Conservation (phyloP, 1,140 invertebrate species). For the Gonioctena quinquepunctata region DNA sequence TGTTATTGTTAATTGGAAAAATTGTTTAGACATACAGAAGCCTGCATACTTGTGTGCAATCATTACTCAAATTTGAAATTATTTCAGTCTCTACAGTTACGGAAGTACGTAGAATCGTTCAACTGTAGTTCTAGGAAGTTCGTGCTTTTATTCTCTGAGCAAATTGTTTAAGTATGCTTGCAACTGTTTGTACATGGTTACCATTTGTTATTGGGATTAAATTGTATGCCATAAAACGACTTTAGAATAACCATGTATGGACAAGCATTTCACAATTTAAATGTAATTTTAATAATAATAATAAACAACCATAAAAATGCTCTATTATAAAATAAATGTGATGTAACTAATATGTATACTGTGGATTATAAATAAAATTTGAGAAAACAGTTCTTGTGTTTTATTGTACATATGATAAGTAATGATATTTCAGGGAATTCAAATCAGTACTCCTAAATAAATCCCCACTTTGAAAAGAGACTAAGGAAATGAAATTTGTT, state of each 20-base stretch:
- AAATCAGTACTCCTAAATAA: too few species aligned
- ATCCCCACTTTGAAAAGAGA: too few species aligned
- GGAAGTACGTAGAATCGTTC: too few species aligned
- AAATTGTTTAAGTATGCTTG: background rate
- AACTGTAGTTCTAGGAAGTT: too few species aligned
- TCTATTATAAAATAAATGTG: background rate
- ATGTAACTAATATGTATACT: background rate
- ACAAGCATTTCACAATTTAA: background rate
- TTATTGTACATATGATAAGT: background rate
- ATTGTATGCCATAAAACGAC: too few species aligned
- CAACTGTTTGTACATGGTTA: background rate
- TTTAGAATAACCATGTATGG: background rate
- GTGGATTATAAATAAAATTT: constrained; percentile 3
- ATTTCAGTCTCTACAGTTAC: too few species aligned
- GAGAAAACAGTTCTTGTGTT: background rate
- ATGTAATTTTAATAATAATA: background rate
- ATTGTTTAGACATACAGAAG: too few species aligned
- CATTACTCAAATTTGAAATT: too few species aligned
- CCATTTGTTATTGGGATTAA: too few species aligned
- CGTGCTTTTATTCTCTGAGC: background rate
- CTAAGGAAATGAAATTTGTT: too few species aligned
- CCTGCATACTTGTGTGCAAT: too few species aligned
- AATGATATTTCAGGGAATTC: background rate
- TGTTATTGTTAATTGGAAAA: too few species aligned
- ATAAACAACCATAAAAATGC: background rate